Percentiles rank a stretch among this genome's conserved stretches.
These are phyloP conservation scores for Laodelphax striatellus DNA, from an alignment of 1,140 invertebrate species.

Conservation along the genomic window DNA sequence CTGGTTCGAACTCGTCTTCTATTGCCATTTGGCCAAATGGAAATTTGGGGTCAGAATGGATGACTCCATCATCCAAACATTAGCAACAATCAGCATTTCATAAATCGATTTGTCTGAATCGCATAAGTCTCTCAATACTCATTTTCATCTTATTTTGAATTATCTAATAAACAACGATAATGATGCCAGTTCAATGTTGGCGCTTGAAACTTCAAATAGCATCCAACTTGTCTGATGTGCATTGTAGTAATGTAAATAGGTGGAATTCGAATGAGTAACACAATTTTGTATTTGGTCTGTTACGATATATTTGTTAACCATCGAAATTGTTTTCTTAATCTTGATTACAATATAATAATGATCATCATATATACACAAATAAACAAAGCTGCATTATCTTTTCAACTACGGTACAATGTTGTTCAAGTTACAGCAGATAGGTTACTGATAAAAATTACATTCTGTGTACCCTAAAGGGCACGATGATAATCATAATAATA, in stretches of 20 bases:
- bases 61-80: no score
- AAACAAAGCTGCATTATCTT: conserved; percentile 1
- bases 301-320: conserved; percentile 4
- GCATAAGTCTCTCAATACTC: no score
- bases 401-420: background rate
- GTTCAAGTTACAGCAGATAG: background rate
- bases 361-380: background rate
- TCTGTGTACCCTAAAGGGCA: background rate
- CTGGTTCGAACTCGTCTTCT: no score
- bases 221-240: no score
- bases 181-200: no score
- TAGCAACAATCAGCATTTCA: no score
- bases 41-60: no score
- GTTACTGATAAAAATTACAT: background rate
- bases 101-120: no score
- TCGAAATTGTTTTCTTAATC: background rate
- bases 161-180: no score
- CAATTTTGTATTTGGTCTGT: conserved; percentile 1
- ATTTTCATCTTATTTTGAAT: no score
- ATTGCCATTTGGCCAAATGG: no score
- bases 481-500: background rate
- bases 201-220: no score
- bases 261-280: background rate
- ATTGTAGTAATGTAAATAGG: background rate
- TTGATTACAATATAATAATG: background rate